A percentile compares a stretch with the other conserved stretches of the same genome.
Evolutionary conservation across 2,888 invertebrate genomes (phyloP).

Genomic region (Dasysyrphus tricinctus): DNA sequence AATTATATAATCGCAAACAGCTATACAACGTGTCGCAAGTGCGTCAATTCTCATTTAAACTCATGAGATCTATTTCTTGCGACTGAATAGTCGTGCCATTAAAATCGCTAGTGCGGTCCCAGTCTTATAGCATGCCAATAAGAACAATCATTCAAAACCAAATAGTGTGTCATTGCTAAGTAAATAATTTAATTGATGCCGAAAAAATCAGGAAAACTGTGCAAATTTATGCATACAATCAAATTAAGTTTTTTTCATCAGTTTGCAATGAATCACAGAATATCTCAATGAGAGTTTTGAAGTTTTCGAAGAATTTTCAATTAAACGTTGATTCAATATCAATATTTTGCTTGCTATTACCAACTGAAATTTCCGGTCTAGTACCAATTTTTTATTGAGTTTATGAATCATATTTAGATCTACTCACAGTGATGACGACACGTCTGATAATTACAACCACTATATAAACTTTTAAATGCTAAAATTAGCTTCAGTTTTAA

Average conservation of each 20-base stretch:
- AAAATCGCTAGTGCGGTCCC: no score
- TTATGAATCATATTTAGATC: constrained; percentile 37
- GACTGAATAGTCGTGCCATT: no score
- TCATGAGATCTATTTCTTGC: no score
- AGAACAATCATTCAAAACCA: constrained; percentile 18
- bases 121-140: neutral
- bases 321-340: constrained; percentile 29
- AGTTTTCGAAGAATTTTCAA: constrained; percentile 45
- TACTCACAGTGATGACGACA: constrained; percentile 26
- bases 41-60: no score
- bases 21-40: no score
- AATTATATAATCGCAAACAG: no score
- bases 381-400: constrained; percentile 54
- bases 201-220: constrained; percentile 28
- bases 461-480: constrained; percentile 15
- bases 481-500: constrained; percentile 47
- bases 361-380: constrained; percentile 48
- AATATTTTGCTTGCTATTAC: neutral
- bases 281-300: neutral
- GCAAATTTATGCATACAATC: constrained; percentile 34
- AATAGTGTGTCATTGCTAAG: constrained; percentile 29
- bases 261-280: constrained; percentile 61
- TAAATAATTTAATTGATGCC: constrained; percentile 13
- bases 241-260: constrained; percentile 15
- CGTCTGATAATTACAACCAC: constrained; percentile 17